Evolutionary conservation across 2,113 vertebrate genomes (phyloP).

Genomic region (Nasalis larvatus): DNA sequence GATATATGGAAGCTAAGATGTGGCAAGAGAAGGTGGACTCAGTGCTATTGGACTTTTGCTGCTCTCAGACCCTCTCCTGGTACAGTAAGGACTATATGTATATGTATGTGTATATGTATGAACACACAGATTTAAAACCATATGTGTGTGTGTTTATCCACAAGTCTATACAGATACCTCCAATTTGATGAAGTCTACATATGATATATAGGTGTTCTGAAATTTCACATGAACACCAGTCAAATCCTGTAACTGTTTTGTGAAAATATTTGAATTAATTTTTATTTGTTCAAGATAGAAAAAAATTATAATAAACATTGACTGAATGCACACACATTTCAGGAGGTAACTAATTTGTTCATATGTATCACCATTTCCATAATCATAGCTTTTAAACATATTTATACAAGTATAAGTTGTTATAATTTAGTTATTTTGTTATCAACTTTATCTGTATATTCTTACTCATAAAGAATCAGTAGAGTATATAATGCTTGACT

Average conservation of each 20-base stretch:
- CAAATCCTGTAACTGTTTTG: not conserved
- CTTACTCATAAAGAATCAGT: not conserved
- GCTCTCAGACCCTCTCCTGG: not conserved
- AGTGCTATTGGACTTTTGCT: not conserved
- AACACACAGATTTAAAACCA: not conserved
- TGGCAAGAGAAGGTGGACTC: not conserved
- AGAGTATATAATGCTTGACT: not conserved
- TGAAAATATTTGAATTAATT: not conserved
- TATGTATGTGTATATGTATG: not conserved
- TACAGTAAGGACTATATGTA: not conserved
- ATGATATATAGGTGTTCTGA: not conserved
- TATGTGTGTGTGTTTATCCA: not conserved
- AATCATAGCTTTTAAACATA: not conserved
- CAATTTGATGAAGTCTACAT: not conserved
- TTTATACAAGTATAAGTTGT: not conserved
- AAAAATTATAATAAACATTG: not conserved
- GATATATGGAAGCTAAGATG: not conserved
- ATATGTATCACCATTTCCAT: not conserved
- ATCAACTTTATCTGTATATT: not conserved
- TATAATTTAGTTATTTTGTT: not conserved
- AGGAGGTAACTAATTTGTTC: not conserved
- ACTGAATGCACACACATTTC: not conserved
- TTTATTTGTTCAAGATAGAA: not conserved
- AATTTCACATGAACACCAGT: not conserved
- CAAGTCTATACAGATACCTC: not conserved